phyloP scores from a whole-genome alignment of 2,113 vertebrate species.

The Oryzias javanicus region DNA sequence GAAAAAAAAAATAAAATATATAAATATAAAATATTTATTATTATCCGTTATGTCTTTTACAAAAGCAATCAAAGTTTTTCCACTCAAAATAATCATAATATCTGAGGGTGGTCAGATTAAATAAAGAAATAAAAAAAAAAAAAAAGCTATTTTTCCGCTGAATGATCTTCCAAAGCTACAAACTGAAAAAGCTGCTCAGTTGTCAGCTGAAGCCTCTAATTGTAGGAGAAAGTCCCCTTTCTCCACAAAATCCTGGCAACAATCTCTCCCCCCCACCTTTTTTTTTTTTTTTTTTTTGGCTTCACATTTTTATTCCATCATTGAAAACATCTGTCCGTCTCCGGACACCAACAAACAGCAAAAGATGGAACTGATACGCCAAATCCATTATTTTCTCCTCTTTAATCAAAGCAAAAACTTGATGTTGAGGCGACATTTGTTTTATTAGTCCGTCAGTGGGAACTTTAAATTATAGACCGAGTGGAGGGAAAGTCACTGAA shows the following conservation, averaged over 20 bases:
- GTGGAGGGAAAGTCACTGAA: constrained; percentile 49
- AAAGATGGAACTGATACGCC: constrained; percentile 71
- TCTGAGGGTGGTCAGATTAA: too few relatives aligned
- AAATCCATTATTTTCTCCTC: constrained; percentile 74
- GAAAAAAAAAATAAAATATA: too few relatives aligned
- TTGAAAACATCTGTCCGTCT: constrained; percentile 78
- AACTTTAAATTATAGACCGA: constrained; percentile 58
- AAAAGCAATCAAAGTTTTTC: too few relatives aligned
- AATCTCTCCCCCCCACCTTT: too few relatives aligned
- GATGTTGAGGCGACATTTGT: constrained; percentile 59
- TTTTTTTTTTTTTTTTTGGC: constrained; percentile 56
- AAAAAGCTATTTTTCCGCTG: too few relatives aligned
- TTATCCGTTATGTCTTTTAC: too few relatives aligned
- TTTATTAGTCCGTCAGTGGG: constrained; percentile 64
- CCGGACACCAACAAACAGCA: constrained; percentile 78
- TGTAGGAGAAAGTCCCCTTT: constrained; percentile 58
- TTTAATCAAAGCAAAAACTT: constrained; percentile 73
- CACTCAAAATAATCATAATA: too few relatives aligned
- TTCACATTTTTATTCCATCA: constrained; percentile 60
- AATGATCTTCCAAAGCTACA: too few relatives aligned
- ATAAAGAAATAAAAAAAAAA: too few relatives aligned
- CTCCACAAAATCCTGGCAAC: constrained; percentile 68
- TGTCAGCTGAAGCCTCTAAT: constrained; percentile 49
- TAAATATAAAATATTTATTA: too few relatives aligned
- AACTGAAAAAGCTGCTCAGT: constrained; percentile 18